Base-by-base conservation (phyloP, 2,797 vertebrate genomes). In the Meriones psammophilus region DNA sequence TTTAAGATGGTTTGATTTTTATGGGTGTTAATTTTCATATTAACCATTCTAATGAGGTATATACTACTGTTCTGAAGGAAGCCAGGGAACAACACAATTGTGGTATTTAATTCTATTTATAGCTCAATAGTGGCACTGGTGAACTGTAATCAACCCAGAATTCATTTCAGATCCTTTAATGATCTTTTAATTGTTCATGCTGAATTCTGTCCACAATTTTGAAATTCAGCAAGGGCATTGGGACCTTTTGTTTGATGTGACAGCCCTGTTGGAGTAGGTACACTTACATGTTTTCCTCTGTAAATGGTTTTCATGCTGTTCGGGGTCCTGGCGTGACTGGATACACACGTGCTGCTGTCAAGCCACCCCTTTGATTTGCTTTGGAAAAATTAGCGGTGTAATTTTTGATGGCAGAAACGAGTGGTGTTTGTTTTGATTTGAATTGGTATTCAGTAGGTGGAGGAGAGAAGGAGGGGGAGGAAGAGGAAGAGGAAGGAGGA, bases 1-100 rank as follows among this genome's bases (percentile, higher is more conserved):
- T 69, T 92, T 89, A 86, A 84, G 71, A 92, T 69, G 30, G 89
- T 95, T 97, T 95, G 46, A 62, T 79, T 96, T 92, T 54, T 1
- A 66, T 60, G 15, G 79, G 15, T 28, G 83, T 9, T 36, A 88
- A 7, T 92, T 91, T 81, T 39, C 26, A 88, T 39, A 68, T 68
- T 93, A 93, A 30, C 24, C 26, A 39, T 64, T 66, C n/a, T 92
- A 92, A 91, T 64, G 86, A 91, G 60, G 5, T 3, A 30, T 87
- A n/a, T 36, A 84, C 39, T 87, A 30, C 33, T 88, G 1, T 83
- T 92, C 36, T 58, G n/a, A 87, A 90, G 36, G 30, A 90, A 81
- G 68, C 39, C 28, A 7, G 60, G 33, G n/a, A 22, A 86, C 9
- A 54, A 73, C 56, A 4, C 1, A 66, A 86, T 68, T 73, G 76